Base-by-base conservation (phyloP, 1,140 invertebrate genomes). In the Limonius californicus region DNA sequence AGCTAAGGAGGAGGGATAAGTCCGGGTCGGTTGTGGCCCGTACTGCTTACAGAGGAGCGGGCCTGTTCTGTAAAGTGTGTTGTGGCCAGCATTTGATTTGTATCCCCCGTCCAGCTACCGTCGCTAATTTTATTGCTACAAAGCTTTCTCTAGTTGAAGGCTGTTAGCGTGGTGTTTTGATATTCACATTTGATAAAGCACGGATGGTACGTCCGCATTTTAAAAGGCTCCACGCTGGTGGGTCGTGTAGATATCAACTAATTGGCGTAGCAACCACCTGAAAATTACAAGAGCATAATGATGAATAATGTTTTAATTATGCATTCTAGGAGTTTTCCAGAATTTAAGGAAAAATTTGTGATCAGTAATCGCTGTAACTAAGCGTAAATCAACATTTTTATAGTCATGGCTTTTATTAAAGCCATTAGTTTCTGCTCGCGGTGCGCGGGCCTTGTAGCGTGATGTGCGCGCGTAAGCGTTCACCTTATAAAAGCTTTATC, bases 321-420 rank as follows among this genome's bases (percentile, higher is more conserved):
- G 62, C 67, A 70, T 71, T 70, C 69, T 65, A 64, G 65, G 66
- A 64, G 67, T 68, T 67, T 69, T 69, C 63, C 42, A 70, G 68
- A 71, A 70, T 71, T 66, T 58, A 65, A 54, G 70, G 55, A 71
- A 72, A 75, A 75, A 74, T 74, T 71, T 71, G 73, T 69, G 67
- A 71, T 68, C 65, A 65, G 66, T 70, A 68, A 72, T 72, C 70
- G 67, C 61, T 66, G 67, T 64, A 69, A 71, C 70, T 71, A 72
- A 72, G 70, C 72, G 73, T 75, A 75, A 75, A 75, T 75, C 74
- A 75, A 73, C 71, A 75, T 73, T 75, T 75, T 75, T 75, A 75
- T 74, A 72, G 74, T 71, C 71, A 63, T 50, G 64, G 68, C 72
- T 75, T 74, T 75, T 74, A 74, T 75, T 73, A 75, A 74, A 75